A percentile compares a stretch with the other conserved stretches of the same genome.
Conservation (phyloP, 2,797 vertebrate genomes). For the Bryconaethiops microstoma region DNA sequence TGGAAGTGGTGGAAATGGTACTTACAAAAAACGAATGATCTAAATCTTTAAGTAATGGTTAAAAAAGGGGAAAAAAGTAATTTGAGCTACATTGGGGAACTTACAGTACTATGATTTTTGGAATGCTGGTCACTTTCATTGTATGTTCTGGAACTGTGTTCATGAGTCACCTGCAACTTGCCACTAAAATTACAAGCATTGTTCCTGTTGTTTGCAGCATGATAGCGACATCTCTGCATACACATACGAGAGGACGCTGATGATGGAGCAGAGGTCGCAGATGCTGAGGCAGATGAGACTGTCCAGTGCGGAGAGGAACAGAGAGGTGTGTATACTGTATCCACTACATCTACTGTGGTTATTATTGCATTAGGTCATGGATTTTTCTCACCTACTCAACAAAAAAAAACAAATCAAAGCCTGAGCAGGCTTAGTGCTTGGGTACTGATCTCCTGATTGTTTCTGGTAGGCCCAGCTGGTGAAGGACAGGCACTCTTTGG, state of each 20-base stretch:
- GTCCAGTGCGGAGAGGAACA: conserved; percentile 90
- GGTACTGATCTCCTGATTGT: neutral
- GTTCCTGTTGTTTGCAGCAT: conserved; percentile 73
- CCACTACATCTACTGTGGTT: neutral
- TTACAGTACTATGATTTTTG: no score
- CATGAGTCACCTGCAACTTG: neutral
- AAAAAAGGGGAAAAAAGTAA: no score
- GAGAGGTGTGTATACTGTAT: conserved; percentile 81
- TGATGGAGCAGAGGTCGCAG: conserved; percentile 99
- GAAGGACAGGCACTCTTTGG: conserved; percentile 94
- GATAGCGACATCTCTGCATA: conserved; percentile 98
- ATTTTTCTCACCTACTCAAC: neutral
- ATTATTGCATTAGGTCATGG: neutral
- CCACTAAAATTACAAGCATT: neutral
- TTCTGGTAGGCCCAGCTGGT: conserved; percentile 89
- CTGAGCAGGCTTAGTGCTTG: neutral
- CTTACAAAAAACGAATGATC: conserved; percentile 40
- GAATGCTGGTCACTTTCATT: no score
- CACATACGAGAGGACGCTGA: conserved; percentile 95
- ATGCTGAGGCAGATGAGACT: conserved; percentile 97
- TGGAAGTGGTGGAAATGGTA: conserved; percentile 99
- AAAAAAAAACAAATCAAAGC: neutral
- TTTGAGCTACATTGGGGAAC: no score
- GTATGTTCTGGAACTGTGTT: no score
- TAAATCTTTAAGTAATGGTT: neutral